Evolutionary conservation across 2,113 vertebrate genomes (phyloP).

Genomic region (Aleadryas rufinucha): DNA sequence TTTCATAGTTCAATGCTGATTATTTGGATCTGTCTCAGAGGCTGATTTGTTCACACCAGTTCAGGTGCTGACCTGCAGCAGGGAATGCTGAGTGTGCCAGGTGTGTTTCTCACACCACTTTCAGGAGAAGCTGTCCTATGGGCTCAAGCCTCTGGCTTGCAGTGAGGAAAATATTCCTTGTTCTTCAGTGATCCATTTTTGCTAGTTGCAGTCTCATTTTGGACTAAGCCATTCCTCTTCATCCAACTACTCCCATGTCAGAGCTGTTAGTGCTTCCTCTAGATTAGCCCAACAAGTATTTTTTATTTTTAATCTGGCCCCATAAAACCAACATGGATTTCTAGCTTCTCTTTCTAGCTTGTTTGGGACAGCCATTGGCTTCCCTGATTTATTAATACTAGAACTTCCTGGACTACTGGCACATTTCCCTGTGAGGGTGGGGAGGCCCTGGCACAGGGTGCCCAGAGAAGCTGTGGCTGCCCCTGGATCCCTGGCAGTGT

Average conservation of each 20-base stretch:
- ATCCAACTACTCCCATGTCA: not conserved
- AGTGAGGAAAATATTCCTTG: not conserved
- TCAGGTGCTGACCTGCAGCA: not conserved
- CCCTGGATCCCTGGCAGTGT: not conserved
- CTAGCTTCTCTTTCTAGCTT: not conserved
- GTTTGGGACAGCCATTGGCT: not conserved
- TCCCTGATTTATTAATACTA: not conserved
- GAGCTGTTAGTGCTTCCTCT: not conserved
- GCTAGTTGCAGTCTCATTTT: not conserved
- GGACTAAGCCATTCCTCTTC: not conserved
- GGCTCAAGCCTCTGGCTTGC: not conserved
- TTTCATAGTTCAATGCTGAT: not conserved
- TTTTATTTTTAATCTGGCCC: not conserved
- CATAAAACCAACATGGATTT: not conserved
- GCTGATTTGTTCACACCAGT: not conserved
- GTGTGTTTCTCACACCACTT: not conserved
- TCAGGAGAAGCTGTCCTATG: not conserved
- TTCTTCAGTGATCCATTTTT: not conserved
- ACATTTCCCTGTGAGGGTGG: not conserved
- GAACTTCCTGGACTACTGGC: not conserved
- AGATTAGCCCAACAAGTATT: not conserved
- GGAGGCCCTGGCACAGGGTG: accelerated
- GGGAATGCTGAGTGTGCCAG: not conserved
- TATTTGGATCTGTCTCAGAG: not conserved
- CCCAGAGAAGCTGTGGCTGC: not conserved